Evolutionary conservation across 2,797 vertebrate species (phyloP), one percentile per base, ranked within the genome.

Genomic region (Alfaro cultratus): DNA sequence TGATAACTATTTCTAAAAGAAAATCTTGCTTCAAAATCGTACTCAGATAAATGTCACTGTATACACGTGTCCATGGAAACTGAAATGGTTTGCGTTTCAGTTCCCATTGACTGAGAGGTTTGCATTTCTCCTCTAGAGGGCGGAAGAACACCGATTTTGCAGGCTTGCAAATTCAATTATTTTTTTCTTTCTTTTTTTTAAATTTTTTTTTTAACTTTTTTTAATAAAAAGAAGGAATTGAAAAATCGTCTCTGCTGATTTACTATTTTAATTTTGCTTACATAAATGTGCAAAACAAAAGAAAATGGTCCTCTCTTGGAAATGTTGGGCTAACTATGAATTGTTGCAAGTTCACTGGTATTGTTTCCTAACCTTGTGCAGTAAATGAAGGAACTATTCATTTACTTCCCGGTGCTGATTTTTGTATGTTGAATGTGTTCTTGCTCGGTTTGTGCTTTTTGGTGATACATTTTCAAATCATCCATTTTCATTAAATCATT

Each of bases 101-200:
- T 23, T 51, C 49, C 6, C 18, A 23, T 23, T 0, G 21, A 51
- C 7, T 23, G 49, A 26, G 49, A 53, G 49, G 0, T 47, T 1
- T 36, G 3, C 12, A n/a, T 43, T 16, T 5, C 0, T 49, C 2
- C 85, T 62, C 41, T 36, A 90, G 90, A 64, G 71, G 80, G 80
- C 64, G 0, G 23, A n/a, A 86, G 67, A 84, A 67, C 1, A 13
- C 39, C 7, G 26, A 70, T 34, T 34, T 80, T 67, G 8, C n/a
- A 46, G 10, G 0, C 5, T 6, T 31, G 29, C 26, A 34, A 46
- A 23, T 36, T 31, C 1, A 15, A 5, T 36, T 49, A 5, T 16
- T 5, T 7, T 18, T 21, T 8, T 36, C 26, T 39, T 12, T 18
- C 2, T 8, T 6, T 55, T 12, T n/a, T 13, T 60, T 34, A 34